phyloP scores from a whole-genome alignment of 2,113 vertebrate species.

The Cephalophus harveyi region DNA sequence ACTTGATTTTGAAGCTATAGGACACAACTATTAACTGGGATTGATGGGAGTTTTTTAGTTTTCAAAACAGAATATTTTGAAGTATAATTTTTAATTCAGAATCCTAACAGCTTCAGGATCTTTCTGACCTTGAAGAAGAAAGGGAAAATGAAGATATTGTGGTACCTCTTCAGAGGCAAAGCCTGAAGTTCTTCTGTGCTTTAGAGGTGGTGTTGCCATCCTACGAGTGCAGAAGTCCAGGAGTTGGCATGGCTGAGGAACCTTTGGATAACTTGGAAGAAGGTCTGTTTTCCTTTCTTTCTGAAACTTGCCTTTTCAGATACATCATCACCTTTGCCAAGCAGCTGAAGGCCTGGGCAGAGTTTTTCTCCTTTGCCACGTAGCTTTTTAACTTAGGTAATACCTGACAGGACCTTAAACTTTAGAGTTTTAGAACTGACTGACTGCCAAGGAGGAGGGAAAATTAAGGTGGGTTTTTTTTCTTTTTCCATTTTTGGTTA shows the following conservation, averaged over 20 bases:
- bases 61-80: background rate
- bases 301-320: background rate
- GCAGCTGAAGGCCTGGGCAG: background rate
- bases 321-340: background rate
- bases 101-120: constrained; percentile 79
- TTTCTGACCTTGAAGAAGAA: constrained; percentile 72
- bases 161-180: background rate
- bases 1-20: background rate
- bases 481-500: background rate
- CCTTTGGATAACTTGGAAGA: constrained; percentile 1
- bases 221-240: constrained; percentile 62
- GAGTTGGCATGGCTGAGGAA: constrained; percentile 75
- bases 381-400: background rate
- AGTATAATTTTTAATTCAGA: background rate
- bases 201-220: constrained; percentile 76
- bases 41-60: background rate
- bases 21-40: background rate
- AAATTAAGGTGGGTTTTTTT: background rate
- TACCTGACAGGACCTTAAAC: background rate
- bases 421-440: background rate
- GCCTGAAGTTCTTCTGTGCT: constrained; percentile 79
- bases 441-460: background rate
- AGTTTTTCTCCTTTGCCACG: background rate
- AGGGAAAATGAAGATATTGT: constrained; percentile 25
- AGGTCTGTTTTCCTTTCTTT: constrained; percentile 53